Base-by-base conservation (phyloP, 1,140 invertebrate genomes). In the Eupristina koningsbergeri region DNA sequence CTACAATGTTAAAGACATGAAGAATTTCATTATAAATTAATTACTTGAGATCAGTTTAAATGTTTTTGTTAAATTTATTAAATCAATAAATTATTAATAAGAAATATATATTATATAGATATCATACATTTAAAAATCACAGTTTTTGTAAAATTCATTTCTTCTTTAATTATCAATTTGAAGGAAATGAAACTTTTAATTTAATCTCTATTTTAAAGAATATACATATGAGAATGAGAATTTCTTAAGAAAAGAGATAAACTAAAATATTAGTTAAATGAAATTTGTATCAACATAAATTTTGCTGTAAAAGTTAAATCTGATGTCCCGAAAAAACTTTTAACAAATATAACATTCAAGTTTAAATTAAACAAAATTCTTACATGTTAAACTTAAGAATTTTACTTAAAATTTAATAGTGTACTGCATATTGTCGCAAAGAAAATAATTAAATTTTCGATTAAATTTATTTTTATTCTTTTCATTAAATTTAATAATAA, bases 301-400 rank as follows among this genome's bases (percentile, higher is more conserved):
- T 36, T 67, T 5, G 34, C 34, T 36, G 11, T 36, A 36, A 67
- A 67, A 36, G 31, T 39, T 67, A 67, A 67, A 36, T 67, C 34
- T 6, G 34, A 39, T 67, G 36, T 19, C 9, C 8, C 36, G 15
- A n/a, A 36, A 29, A 19, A 67, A 67, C n/a, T 67, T 67, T 67
- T 19, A 64, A 29, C 64, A 67, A 67, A 6, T 31, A 67, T 67
- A 36, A 39, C 64, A 67, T 67, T 29, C 19, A 67, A 34, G 64
- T 67, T 67, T 67, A 64, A 15, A 34, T 64, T 64, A 34, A 64
- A n/a, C 29, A 34, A 64, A 64, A 64, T 64, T 64, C 63, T 64
- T 26, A 26, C 34, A 5, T 39, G 34, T 17, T 22, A 39, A 69
- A 15, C 19, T 69, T 9, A 71, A 71, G 67, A 26, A 41, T 71